Conservation (phyloP, 2,113 vertebrate genomes). For the Pluvianellus socialis region DNA sequence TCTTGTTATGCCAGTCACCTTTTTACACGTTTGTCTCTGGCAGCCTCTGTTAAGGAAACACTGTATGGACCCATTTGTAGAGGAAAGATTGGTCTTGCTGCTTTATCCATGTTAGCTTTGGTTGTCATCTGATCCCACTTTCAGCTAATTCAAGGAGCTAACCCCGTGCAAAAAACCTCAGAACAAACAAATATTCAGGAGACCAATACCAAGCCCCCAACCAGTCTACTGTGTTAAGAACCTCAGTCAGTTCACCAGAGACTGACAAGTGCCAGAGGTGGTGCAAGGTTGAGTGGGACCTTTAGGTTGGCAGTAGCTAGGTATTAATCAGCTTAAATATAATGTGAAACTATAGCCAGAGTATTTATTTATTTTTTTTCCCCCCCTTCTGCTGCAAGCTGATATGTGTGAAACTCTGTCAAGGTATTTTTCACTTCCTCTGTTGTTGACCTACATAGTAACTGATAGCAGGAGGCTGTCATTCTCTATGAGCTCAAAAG, state of each 20-base stretch:
- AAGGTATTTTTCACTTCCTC: background rate
- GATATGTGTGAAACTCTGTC: background rate
- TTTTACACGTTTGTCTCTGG: background rate
- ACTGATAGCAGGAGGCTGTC: background rate
- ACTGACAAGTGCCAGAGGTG: background rate
- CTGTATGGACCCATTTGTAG: background rate
- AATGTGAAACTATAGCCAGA: background rate
- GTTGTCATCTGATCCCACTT: background rate
- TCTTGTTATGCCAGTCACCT: background rate
- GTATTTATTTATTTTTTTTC: background rate
- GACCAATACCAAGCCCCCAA: background rate
- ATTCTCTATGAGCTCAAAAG: background rate
- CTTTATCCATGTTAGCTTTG: background rate
- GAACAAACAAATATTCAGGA: background rate
- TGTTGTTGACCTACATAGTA: background rate
- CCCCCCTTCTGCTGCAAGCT: background rate
- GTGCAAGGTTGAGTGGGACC: background rate
- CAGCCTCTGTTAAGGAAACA: background rate
- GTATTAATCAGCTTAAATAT: background rate
- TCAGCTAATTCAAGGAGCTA: background rate
- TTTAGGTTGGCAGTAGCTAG: background rate
- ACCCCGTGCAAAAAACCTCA: background rate
- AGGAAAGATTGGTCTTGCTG: background rate
- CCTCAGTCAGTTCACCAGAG: background rate
- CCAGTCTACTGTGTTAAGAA: background rate